Base-by-base conservation (phyloP, 2,888 invertebrate genomes). In the Onthophagus sagittarius region DNA sequence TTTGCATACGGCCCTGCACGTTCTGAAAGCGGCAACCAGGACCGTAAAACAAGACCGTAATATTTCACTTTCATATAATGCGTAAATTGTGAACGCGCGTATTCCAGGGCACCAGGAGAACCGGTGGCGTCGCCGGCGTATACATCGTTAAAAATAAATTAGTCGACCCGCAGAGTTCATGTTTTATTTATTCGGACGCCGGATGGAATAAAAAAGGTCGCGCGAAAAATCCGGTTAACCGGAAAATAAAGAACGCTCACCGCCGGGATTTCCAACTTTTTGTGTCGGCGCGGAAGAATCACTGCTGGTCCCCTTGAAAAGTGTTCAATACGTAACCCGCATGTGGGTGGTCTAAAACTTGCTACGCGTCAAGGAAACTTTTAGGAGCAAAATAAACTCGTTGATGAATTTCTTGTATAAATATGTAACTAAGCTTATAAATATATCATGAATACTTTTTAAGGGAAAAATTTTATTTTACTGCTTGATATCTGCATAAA, bases 41-140 rank as follows among this genome's bases (percentile, higher is more conserved):
- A n/a, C 31, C 67, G 32, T 67, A 67, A 67, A 67, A 67, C 67
- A 31, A 67, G 67, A 67, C 67, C 67, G 15, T 32, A 23, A 67
- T 67, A 67, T 67, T 67, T 67, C 67, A 67, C 67, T 67, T 67
- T 67, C 32, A 67, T 67, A 67, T 67, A 67, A 67, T 67, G 67
- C 67, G 67, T 67, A 67, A 67, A 67, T 67, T 67, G 67, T 67
- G 67, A 67, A 67, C 67, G 32, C 32, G 67, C 32, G 64, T 64
- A 23, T 14, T 64, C 15, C 64, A 15, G 6, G 13, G 23, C 15
- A 23, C 67, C 67, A 32, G 0, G 23, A 5, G 67, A 31, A 32
- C 32, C 31, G n/a, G 67, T n/a, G 67, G 67, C 23, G n/a, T 15
- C 32, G 67, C n/a, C 11, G 23, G 67, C 32, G 67, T 15, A 32